phyloP scores from a whole-genome alignment of 2,113 vertebrate genomes.

The Proterorhinus semilunaris region DNA sequence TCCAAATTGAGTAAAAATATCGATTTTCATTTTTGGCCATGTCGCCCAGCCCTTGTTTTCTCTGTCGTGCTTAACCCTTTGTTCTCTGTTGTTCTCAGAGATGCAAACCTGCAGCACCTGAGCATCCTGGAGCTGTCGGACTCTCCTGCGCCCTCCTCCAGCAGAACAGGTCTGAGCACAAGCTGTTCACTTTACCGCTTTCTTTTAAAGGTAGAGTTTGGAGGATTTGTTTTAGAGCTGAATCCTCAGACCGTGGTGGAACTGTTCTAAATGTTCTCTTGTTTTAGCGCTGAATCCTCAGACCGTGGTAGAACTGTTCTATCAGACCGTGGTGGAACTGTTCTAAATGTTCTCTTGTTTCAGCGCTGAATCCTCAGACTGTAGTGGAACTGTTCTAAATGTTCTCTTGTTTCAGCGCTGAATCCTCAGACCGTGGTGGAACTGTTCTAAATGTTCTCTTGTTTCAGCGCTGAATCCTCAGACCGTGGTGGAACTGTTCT shows the following conservation, averaged over 20 bases:
- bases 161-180: conserved; percentile 78
- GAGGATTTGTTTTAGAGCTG: no score
- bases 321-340: conserved; percentile 90
- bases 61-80: neutral
- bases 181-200: no score
- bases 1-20: no score
- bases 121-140: conserved; percentile 90
- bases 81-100: conserved; percentile 70
- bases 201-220: no score
- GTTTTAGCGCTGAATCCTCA: conserved; percentile 81
- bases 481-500: conserved; percentile 92
- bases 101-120: conserved; percentile 93
- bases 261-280: conserved; percentile 1
- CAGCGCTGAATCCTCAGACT: conserved; percentile 84
- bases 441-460: conserved; percentile 81
- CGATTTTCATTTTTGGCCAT: no score
- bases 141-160: conserved; percentile 68
- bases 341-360: conserved; percentile 78
- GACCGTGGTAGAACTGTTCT: conserved; percentile 92
- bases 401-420: conserved; percentile 66
- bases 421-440: conserved; percentile 89
- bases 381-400: conserved; percentile 90
- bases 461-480: conserved; percentile 81
- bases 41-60: no score
- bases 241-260: conserved; percentile 75